Conservation (phyloP, 92 coral and sea anemone genomes). For the Phenganax stokvisi region DNA sequence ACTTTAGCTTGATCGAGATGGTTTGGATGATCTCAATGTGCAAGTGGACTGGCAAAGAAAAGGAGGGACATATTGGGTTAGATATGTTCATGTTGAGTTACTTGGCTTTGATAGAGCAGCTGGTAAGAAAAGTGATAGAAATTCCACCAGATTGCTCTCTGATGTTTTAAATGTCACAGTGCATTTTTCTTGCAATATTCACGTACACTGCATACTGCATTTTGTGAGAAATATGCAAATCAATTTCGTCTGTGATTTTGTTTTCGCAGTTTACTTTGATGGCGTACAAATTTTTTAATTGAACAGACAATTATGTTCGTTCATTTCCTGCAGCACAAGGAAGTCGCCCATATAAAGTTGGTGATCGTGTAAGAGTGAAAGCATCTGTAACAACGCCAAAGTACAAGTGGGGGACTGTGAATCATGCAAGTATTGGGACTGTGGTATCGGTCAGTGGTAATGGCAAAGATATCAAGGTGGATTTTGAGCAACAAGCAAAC, state of each 20-base stretch:
- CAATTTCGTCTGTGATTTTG: neutral
- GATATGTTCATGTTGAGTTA: conserved; percentile 88
- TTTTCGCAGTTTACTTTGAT: neutral
- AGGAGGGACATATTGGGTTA: conserved; percentile 98
- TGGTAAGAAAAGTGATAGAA: conserved; percentile 49
- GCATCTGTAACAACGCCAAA: conserved; percentile 89
- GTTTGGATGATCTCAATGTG: conserved; percentile 89
- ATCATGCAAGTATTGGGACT: conserved; percentile 87
- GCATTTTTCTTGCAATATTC: neutral
- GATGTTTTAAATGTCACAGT: neutral
- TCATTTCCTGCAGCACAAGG: conserved; percentile 62
- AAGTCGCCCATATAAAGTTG: conserved; percentile 77
- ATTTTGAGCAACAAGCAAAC: conserved; percentile 97
- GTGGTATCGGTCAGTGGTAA: conserved; percentile 93
- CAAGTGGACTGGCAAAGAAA: conserved; percentile 99
- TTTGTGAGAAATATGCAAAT: neutral
- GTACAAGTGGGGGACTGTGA: conserved; percentile 98
- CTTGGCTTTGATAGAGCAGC: conserved; percentile 75
- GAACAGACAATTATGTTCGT: neutral
- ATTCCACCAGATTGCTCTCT: neutral
- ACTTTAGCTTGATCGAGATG: conserved; percentile 93
- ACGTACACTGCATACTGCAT: neutral
- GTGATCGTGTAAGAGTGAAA: conserved; percentile 97
- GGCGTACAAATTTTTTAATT: neutral
- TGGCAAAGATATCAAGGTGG: conserved; percentile 96